Evolutionary conservation across 92 coral and sea anemone genomes (phyloP), one percentile per base, ranked within the genome.

Genomic region (Galaxea fascicularis): DNA sequence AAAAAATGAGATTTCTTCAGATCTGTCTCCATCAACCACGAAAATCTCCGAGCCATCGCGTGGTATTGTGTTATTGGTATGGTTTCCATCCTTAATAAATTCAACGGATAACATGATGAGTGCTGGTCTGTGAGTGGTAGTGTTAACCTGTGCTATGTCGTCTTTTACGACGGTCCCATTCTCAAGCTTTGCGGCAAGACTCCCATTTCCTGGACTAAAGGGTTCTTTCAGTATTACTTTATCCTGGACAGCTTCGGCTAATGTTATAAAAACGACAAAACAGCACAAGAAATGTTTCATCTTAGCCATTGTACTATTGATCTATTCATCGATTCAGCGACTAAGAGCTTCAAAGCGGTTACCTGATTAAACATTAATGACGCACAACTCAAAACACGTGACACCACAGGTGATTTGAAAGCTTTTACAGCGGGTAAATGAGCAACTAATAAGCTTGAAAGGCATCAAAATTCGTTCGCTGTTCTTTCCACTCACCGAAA

Each of bases 91-190:
- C 60, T 82, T 82, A 17, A 82, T 45, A 58, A 82, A 54, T 63
- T 56, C 86, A 22, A 82, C 86, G 13, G 86, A 82, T 20, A 82
- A 71, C 86, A 82, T 71, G 35, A 82, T 70, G 46, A 82, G 17
- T 15, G 71, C 77, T 0, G 83, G 83, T 20, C 26, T 62, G 83
- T 65, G 83, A 44, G 78, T 53, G 4, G 78, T 1, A 8, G 53
- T 71, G 59, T 82, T 82, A 52, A 54, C 29, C 30, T 6, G 57
- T 22, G 49, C 45, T 58, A 35, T 24, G 65, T 56, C 69, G 4
- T 39, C 69, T 14, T 39, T 26, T 10, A 28, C 39, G 14, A 24
- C 16, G 0, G 86, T 56, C 8, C 29, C 70, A 46, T 82, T 82
- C 46, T 45, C 41, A 30, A 71, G 8, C 35, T 39, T 71, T 46